Percentiles rank a stretch among this genome's conserved stretches.
Conservation (phyloP, 2,797 vertebrate species). For the Zenarchopterus dispar region DNA sequence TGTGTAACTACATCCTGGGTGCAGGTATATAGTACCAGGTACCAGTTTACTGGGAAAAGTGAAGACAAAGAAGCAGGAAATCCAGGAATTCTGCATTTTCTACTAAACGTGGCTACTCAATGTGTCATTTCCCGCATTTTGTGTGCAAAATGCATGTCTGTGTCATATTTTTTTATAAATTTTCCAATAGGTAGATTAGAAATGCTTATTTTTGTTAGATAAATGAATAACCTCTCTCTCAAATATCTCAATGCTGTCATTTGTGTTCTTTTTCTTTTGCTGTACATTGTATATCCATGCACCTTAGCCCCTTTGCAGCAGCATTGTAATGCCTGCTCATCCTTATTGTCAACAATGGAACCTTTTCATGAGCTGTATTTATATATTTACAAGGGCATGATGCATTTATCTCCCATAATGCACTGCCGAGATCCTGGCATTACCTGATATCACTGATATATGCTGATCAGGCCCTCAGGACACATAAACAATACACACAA, state of each 20-base stretch:
- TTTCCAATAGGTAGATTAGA: neutral
- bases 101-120: neutral
- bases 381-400: neutral
- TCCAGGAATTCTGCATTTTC: neutral
- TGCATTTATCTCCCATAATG: too few species aligned
- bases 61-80: constrained; percentile 1
- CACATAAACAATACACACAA: constrained; percentile 41
- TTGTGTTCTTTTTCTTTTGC: neutral
- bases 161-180: neutral
- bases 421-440: neutral
- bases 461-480: constrained; percentile 45
- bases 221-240: neutral
- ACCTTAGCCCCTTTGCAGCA: neutral
- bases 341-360: neutral
- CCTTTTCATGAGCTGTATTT: constrained; percentile 24
- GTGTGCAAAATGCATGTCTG: neutral
- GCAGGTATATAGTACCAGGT: constrained; percentile 25
- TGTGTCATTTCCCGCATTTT: neutral
- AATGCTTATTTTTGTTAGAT: neutral
- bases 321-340: neutral
- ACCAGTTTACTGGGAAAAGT: constrained; percentile 13
- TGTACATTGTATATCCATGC: neutral
- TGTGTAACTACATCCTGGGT: constrained; percentile 54
- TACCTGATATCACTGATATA: constrained; percentile 26
- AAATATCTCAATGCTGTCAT: neutral